Percentiles rank a stretch among this genome's conserved stretches.
Conservation (phyloP, 1,140 invertebrate species). For the Bombus polaris region DNA sequence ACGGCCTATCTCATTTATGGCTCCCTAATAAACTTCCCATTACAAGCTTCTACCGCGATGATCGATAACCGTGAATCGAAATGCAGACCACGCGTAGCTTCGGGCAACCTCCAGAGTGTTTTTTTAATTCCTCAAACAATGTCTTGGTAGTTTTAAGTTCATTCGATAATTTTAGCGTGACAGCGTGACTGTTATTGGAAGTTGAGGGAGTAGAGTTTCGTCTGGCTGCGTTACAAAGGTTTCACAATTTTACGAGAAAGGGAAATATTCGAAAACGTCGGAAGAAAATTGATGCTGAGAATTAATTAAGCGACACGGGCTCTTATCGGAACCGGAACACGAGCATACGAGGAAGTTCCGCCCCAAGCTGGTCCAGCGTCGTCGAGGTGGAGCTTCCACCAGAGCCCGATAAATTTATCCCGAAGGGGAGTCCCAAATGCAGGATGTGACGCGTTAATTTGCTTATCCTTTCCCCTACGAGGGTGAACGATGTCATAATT, state of each 20-base stretch:
- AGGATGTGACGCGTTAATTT: conserved; percentile 24
- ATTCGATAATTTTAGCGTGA: no score
- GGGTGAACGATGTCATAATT: background rate
- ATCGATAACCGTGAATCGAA: conserved; percentile 23
- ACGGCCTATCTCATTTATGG: conserved; percentile 59
- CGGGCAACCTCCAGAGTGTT: background rate
- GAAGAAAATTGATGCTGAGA: conserved; percentile 14
- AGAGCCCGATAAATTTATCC: conserved; percentile 54
- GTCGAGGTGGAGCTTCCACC: conserved; percentile 29
- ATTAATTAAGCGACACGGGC: conserved; percentile 57
- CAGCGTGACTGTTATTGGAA: no score
- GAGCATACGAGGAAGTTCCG: conserved; percentile 44
- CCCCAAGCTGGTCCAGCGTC: conserved; percentile 58
- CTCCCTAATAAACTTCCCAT: conserved; percentile 60
- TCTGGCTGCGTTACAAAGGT: no score
- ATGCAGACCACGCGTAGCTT: background rate
- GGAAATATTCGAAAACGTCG: background rate
- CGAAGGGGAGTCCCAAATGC: background rate
- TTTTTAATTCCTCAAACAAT: background rate
- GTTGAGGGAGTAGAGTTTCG: background rate
- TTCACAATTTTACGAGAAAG: background rate
- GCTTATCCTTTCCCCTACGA: conserved; percentile 17
- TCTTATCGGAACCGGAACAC: conserved; percentile 54
- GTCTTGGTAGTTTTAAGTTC: background rate
- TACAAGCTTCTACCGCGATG: conserved; percentile 7